A percentile compares a stretch with the other conserved stretches of the same genome.
Evolutionary conservation across 2,888 invertebrate genomes (phyloP).

Genomic region (Hemicrepidius hirtus): DNA sequence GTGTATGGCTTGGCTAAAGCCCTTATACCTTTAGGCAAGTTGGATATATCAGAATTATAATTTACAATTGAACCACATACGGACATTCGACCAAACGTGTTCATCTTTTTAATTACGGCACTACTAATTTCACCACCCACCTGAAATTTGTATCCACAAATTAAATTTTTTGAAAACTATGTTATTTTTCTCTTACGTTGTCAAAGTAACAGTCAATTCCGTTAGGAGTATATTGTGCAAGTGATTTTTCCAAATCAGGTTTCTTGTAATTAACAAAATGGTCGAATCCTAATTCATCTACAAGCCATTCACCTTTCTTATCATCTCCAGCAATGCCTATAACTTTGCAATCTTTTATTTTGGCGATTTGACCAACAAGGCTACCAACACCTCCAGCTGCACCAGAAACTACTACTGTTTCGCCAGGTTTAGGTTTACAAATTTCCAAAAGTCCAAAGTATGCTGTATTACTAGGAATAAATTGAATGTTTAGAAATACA

Average conservation of each 20-base stretch:
- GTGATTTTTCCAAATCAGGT: constrained; percentile 72
- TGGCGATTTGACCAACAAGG: constrained; percentile 86
- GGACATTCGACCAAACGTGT: constrained; percentile 76
- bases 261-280: constrained; percentile 85
- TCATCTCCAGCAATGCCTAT: constrained; percentile 84
- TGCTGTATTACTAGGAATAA: constrained; percentile 77
- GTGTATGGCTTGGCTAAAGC: too few species aligned
- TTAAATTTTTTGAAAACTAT: neutral
- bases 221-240: constrained; percentile 78
- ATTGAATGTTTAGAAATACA: neutral
- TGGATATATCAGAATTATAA: constrained; percentile 74
- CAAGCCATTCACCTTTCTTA: constrained; percentile 81
- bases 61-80: constrained; percentile 80
- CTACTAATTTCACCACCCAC: constrained; percentile 81
- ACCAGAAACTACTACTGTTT: constrained; percentile 83
- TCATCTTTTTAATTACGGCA: constrained; percentile 78
- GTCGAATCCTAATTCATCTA: constrained; percentile 79
- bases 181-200: constrained; percentile 75
- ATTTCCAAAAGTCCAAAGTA: constrained; percentile 84
- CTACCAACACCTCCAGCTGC: constrained; percentile 88
- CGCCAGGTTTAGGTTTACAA: constrained; percentile 82
- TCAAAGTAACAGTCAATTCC: constrained; percentile 87
- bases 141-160: constrained; percentile 61
- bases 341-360: constrained; percentile 81
- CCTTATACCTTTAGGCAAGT: constrained; percentile 56